Evolutionary conservation across 2,113 vertebrate genomes (phyloP).

Genomic region (Coracopsis vasa): DNA sequence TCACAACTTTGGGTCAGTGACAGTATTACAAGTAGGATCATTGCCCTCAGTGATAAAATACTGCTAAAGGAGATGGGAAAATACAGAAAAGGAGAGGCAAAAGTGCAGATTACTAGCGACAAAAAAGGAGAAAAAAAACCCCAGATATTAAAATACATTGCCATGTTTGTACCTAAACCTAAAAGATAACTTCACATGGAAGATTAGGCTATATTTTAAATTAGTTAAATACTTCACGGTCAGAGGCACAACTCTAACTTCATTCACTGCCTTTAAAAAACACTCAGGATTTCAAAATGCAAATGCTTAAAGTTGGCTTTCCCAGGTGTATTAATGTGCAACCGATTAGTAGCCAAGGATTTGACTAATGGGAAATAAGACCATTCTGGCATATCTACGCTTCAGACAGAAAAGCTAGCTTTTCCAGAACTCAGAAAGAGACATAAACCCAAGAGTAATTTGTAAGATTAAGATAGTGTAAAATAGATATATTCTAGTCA

Average conservation of each 20-base stretch:
- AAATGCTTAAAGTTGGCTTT: neutral
- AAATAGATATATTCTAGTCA: neutral
- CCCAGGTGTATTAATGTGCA: rapidly evolving
- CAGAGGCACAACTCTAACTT: neutral
- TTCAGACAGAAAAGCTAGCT: neutral
- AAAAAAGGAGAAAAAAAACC: neutral
- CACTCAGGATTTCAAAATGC: neutral
- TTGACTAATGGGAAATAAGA: neutral
- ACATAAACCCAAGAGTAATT: neutral
- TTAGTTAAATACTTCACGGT: neutral
- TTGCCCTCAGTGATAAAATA: neutral
- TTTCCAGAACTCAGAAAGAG: neutral
- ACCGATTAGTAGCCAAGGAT: neutral
- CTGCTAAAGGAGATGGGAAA: neutral
- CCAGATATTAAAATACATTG: neutral
- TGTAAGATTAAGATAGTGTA: neutral
- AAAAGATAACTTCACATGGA: neutral
- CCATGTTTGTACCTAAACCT: neutral
- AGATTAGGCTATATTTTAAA: neutral
- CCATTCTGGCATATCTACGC: neutral
- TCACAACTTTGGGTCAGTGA: neutral
- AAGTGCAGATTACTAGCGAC: neutral
- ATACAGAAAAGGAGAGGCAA: neutral
- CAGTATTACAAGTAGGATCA: neutral
- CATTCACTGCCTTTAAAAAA: neutral